Conservation (phyloP, 2,113 vertebrate genomes). For the Suncus etruscus region DNA sequence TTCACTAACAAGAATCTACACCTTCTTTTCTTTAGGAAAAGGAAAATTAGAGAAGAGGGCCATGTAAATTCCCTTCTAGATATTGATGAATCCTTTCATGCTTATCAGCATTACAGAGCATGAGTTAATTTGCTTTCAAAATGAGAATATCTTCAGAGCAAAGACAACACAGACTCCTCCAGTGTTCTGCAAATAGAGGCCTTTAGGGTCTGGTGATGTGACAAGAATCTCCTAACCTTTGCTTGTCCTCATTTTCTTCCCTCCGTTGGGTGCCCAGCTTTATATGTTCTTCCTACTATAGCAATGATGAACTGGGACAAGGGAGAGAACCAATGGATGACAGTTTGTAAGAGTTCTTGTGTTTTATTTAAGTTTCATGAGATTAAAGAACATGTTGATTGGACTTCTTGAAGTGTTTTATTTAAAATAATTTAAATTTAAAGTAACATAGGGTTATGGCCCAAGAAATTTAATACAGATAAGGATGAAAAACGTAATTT, state of each 20-base stretch:
- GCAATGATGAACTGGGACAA: background rate
- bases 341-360: background rate
- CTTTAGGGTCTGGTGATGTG: background rate
- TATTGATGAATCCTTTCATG: background rate
- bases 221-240: conserved; percentile 44
- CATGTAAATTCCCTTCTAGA: background rate
- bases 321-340: background rate
- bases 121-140: conserved; percentile 55
- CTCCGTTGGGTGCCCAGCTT: background rate
- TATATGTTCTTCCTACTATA: conserved; percentile 21
- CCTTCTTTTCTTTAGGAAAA: conserved; percentile 32
- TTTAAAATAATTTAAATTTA: no score
- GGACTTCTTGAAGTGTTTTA: conserved; percentile 40
- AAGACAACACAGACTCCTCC: background rate
- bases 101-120: background rate
- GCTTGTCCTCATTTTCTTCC: background rate
- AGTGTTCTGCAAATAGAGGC: conserved; percentile 9
- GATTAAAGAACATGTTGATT: conserved; percentile 36
- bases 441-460: background rate
- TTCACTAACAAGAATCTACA: background rate
- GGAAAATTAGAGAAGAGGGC: conserved; percentile 21
- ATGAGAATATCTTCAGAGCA: conserved; percentile 47
- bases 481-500: conserved; percentile 41
- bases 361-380: conserved; percentile 9
- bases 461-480: background rate